phyloP scores from a whole-genome alignment of 2,888 invertebrate genomes.

The Homarus gammarus region DNA sequence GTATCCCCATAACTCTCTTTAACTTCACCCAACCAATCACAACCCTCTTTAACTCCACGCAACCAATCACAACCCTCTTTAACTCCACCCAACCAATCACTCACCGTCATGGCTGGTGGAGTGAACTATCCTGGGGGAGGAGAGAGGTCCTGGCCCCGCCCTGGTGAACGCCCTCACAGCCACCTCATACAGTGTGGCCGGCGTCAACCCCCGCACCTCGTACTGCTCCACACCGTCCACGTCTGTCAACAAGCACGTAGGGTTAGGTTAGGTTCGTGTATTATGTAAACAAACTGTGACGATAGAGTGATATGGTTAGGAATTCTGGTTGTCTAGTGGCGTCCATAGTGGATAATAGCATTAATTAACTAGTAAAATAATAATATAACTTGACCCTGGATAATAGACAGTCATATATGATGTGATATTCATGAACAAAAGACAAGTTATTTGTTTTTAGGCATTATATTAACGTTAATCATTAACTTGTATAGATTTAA shows the following conservation, averaged over 20 bases:
- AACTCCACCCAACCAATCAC: background rate
- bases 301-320: too few species aligned
- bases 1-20: too few species aligned
- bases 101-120: conserved; percentile 90
- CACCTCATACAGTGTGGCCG: conserved; percentile 89
- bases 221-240: conserved; percentile 64
- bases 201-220: conserved; percentile 81
- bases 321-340: too few species aligned
- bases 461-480: background rate
- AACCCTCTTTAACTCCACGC: background rate
- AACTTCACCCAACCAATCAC: background rate
- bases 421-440: background rate
- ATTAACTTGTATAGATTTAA: background rate
- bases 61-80: background rate
- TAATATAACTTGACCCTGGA: too few species aligned
- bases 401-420: background rate
- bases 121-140: conserved; percentile 86
- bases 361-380: too few species aligned
- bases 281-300: too few species aligned
- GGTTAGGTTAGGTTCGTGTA: too few species aligned
- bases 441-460: background rate
- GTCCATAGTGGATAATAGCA: too few species aligned
- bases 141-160: conserved; percentile 87
- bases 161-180: conserved; percentile 89
- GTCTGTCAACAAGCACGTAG: background rate